Evolutionary conservation across 2,797 vertebrate genomes (phyloP).

Genomic region (Paedocypris micromegethes): DNA sequence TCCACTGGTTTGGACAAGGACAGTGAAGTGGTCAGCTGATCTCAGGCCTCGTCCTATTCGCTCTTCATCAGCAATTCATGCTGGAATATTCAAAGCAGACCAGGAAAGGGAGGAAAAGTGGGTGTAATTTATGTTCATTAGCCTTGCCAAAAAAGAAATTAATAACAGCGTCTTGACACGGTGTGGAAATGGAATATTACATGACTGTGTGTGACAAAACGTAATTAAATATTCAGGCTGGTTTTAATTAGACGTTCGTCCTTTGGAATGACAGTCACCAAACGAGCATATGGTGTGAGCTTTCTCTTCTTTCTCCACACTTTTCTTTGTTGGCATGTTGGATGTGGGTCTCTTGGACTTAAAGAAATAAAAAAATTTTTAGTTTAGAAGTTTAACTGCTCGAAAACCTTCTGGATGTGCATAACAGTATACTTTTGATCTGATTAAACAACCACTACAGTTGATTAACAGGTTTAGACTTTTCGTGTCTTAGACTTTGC

Average conservation of each 20-base stretch:
- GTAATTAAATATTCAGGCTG: conserved; percentile 55
- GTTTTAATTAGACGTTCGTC: conserved; percentile 53
- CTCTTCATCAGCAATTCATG: conserved; percentile 31
- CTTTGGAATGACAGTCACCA: conserved; percentile 39
- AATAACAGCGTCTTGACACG: conserved; percentile 51
- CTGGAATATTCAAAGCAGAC: conserved; percentile 35
- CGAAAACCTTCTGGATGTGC: conserved; percentile 31
- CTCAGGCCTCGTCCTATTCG: conserved; percentile 20
- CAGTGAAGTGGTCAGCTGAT: background rate
- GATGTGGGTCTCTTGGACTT: conserved; percentile 15
- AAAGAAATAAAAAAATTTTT: conserved; percentile 19
- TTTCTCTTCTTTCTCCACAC: conserved; percentile 5
- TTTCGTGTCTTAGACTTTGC: too few relatives aligned
- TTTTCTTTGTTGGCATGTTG: conserved; percentile 3
- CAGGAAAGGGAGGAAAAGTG: conserved; percentile 17
- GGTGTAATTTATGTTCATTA: conserved; percentile 47
- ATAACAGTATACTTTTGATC: conserved; percentile 35
- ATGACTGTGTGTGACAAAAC: conserved; percentile 54
- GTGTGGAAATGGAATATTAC: conserved; percentile 56
- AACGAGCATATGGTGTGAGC: background rate
- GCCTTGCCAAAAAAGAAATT: conserved; percentile 43
- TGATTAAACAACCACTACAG: background rate
- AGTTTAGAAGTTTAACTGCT: conserved; percentile 9
- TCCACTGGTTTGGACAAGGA: conserved; percentile 2
- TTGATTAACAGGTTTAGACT: too few relatives aligned